Base-by-base conservation (phyloP, 2,888 invertebrate genomes). In the Lepeophtheirus nordmannii region DNA sequence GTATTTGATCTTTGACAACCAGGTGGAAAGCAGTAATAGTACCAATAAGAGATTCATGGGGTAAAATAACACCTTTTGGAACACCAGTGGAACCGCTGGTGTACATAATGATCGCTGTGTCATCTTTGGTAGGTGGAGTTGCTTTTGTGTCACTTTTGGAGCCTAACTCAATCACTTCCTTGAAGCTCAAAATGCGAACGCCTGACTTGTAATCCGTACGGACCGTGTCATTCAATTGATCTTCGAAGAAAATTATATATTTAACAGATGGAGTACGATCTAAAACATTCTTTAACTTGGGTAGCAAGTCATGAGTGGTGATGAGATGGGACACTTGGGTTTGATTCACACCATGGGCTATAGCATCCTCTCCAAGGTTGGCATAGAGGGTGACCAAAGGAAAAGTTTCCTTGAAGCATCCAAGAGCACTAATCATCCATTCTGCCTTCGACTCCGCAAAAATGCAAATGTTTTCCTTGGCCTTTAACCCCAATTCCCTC, bases 401-500 rank as follows among this genome's bases (percentile, higher is more conserved):
- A 74, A 91, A 86, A 75, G 87, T 90, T 77, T 89, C 89, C 75
- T 89, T 91, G 79, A 98, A 93, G 77, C 93, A 88, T 66, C 91
- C 94, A 74, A 96, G 90, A 1, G 94, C 93, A 0, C 92, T 87
- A 63, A 96, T 80, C 85, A 97, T 86, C 98, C 98, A 98, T 78
- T 98, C 97, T 62, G 89, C 89, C 71, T 96, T 81, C 0, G 97
- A 98, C 78, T 98, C 98, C 0, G 97, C 93, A 79, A 96, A 97
- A 73, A 98, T 85, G 67, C 89, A 91, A 71, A 97, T 81, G 75
- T 87, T 89, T 69, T 82, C 78, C 11, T 81, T 80, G 10, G 86
- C 83, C 71, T 78, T 76, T 72, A 86, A 82, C 38, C 91, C 92
- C 53, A 89, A 77, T 72, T 84, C 85, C 56, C 85, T 81, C 69